phyloP scores from a whole-genome alignment of 30 jellyfish, hydroid and myxozoan genomes.

The Chrysaora quinquecirrha region DNA sequence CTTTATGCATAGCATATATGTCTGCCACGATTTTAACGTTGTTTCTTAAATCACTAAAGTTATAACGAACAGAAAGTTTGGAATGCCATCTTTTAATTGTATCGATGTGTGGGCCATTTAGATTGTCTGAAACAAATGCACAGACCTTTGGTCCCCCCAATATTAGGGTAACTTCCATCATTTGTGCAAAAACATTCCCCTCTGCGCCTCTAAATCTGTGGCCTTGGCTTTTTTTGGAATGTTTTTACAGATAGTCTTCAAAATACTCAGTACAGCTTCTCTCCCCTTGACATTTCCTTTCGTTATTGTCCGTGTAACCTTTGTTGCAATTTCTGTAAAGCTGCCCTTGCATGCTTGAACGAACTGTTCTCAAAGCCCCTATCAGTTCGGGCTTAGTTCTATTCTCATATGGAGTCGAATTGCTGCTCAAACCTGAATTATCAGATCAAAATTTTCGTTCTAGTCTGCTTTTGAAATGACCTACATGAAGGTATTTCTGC shows the following conservation, averaged over 20 bases:
- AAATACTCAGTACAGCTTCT: slow-evolving; percentile 24
- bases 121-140: slow-evolving; percentile 44
- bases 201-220: slow-evolving; percentile 22
- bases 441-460: slow-evolving; percentile 12
- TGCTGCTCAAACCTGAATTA: neutral
- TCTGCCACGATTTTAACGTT: slow-evolving; percentile 28
- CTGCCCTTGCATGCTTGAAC: slow-evolving; percentile 24
- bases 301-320: neutral
- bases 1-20: slow-evolving; percentile 14
- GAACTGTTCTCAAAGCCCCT: no score
- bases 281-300: slow-evolving; percentile 16
- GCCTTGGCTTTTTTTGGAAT: neutral
- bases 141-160: slow-evolving; percentile 44
- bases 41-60: slow-evolving; percentile 9
- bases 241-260: slow-evolving; percentile 3
- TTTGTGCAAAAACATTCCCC: slow-evolving; percentile 28
- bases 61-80: slow-evolving; percentile 17
- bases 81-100: slow-evolving; percentile 46
- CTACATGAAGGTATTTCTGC: neutral
- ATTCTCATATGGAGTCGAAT: neutral
- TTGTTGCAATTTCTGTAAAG: slow-evolving; percentile 25
- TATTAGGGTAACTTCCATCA: slow-evolving; percentile 30
- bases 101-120: slow-evolving; percentile 49
- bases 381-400: slow-evolving; percentile 6
- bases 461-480: slow-evolving; percentile 27